Percentiles rank a stretch among this genome's conserved stretches.
Evolutionary conservation across 2,888 invertebrate genomes (phyloP).

Genomic region (Nebria salina): DNA sequence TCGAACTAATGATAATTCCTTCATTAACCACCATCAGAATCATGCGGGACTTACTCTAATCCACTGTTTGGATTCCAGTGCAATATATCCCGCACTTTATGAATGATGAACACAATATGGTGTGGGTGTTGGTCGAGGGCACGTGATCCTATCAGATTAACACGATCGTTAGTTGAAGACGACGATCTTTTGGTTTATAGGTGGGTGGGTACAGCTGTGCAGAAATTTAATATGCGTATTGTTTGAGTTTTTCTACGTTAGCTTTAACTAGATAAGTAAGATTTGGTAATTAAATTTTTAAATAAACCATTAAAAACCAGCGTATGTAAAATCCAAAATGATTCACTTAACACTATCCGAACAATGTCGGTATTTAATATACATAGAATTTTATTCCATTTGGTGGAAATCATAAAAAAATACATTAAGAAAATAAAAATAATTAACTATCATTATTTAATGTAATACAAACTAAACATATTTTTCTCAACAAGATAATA

Average conservation of each 20-base stretch:
- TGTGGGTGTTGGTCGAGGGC: constrained; percentile 39
- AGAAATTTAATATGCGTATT: constrained; percentile 31
- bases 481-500: too few relatives aligned
- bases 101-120: not conserved
- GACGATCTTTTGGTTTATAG: constrained; percentile 26
- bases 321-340: not conserved
- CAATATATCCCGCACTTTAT: constrained; percentile 18
- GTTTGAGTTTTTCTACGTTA: not conserved
- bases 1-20: constrained; percentile 28
- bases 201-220: constrained; percentile 38
- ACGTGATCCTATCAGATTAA: constrained; percentile 43
- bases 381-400: too few relatives aligned
- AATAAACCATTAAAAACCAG: not conserved
- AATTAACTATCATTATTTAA: too few relatives aligned
- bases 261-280: not conserved
- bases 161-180: constrained; percentile 35
- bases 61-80: not conserved
- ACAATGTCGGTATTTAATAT: too few relatives aligned
- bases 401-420: too few relatives aligned
- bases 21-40: constrained; percentile 4
- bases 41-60: not conserved
- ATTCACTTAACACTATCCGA: too few relatives aligned
- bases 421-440: too few relatives aligned
- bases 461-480: too few relatives aligned
- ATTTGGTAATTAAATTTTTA: not conserved